These are phyloP conservation scores for Pterocles gutturalis DNA, from an alignment of 2,113 vertebrate genomes.

Conservation along the genomic window DNA sequence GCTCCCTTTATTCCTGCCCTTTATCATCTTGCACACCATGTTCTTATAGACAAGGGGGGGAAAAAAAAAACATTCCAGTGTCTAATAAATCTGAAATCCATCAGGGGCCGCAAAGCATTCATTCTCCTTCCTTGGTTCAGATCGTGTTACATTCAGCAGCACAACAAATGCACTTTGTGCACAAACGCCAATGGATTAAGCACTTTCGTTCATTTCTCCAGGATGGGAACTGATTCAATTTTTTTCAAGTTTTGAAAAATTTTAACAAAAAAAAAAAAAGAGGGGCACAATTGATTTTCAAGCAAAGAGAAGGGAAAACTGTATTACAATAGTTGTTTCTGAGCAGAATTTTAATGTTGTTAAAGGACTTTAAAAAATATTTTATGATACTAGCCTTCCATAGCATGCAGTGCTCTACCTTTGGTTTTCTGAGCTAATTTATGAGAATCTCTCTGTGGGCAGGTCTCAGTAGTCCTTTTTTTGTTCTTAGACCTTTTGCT, in stretches of 20 bases:
- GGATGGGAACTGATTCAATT: neutral
- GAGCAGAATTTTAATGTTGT: slow-evolving; percentile 35
- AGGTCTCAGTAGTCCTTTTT: slow-evolving; percentile 36
- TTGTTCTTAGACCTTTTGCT: slow-evolving; percentile 55
- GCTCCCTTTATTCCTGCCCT: slow-evolving; percentile 65
- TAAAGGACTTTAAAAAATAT: slow-evolving; percentile 1
- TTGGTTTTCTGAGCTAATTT: slow-evolving; percentile 49
- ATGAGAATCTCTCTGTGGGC: slow-evolving; percentile 26
- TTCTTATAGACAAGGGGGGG: slow-evolving; percentile 60
- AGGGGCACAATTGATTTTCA: neutral
- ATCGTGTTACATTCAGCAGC: slow-evolving; percentile 63
- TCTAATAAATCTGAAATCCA: slow-evolving; percentile 75
- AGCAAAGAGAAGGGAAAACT: neutral
- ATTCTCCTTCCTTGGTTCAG: slow-evolving; percentile 48
- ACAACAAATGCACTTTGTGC: slow-evolving; percentile 71
- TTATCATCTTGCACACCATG: slow-evolving; percentile 70
- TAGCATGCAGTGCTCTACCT: neutral
- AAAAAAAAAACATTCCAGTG: slow-evolving; percentile 66
- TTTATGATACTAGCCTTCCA: neutral
- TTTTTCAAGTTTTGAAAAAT: slow-evolving; percentile 19
- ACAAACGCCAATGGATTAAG: slow-evolving; percentile 45
- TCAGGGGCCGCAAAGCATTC: slow-evolving; percentile 58
- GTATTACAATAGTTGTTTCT: neutral
- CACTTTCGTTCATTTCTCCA: slow-evolving; percentile 30
- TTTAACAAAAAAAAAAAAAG: neutral